phyloP scores from a whole-genome alignment of 2,888 invertebrate genomes.

The Tachina grossa region DNA sequence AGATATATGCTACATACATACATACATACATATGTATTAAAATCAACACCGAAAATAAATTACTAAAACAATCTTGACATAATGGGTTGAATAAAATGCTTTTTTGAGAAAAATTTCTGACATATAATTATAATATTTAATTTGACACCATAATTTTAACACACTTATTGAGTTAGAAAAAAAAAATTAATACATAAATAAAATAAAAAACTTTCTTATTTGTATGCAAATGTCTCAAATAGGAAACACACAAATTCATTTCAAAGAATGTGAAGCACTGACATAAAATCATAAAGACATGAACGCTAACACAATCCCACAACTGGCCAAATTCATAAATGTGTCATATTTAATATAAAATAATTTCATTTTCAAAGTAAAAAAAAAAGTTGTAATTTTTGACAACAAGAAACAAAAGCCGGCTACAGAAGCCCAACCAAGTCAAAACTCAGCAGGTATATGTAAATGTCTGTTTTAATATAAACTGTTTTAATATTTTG shows the following conservation, averaged over 20 bases:
- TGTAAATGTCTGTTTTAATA: conserved; percentile 53
- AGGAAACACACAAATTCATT: conserved; percentile 5
- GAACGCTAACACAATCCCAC: conserved; percentile 35
- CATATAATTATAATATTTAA: conserved; percentile 72
- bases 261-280: conserved; percentile 20
- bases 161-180: conserved; percentile 34
- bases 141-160: conserved; percentile 72
- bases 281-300: conserved; percentile 51
- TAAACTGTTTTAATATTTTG: conserved; percentile 35
- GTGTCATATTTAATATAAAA: conserved; percentile 67
- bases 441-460: conserved; percentile 57
- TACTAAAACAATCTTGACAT: conserved; percentile 7
- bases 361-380: conserved; percentile 32
- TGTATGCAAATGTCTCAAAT: conserved; percentile 49
- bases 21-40: background rate
- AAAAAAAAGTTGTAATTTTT: background rate
- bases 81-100: conserved; percentile 38
- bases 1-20: background rate
- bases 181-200: background rate
- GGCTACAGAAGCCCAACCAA: conserved; percentile 27
- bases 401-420: background rate
- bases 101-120: conserved; percentile 59
- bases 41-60: conserved; percentile 7
- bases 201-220: conserved; percentile 24
- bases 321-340: conserved; percentile 69